Base-by-base conservation (phyloP, 2,888 invertebrate genomes). In the Plebejus argus region DNA sequence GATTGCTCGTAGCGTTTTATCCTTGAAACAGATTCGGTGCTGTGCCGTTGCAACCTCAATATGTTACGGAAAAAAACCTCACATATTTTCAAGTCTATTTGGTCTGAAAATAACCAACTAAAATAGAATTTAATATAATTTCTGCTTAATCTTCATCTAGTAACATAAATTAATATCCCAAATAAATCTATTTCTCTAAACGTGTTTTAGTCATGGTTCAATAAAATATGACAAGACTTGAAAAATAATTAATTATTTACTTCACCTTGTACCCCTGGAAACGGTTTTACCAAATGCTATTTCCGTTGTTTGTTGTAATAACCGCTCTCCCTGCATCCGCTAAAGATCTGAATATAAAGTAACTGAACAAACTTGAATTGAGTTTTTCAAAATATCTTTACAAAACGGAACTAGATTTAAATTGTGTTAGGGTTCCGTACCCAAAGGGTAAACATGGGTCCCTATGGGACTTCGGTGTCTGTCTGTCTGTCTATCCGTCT, bases 1-100 rank as follows among this genome's bases (percentile, higher is more conserved):
- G 74, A 53, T 74, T 74, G 23, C 49, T 49, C 74, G 74, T 20
- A 20, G 74, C 49, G 49, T 23, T 74, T 74, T 74, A 74, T 74
- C 74, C 53, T 74, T 74, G 74, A 45, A 74, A 74, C 53, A 53
- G 15, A 23, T 74, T 74, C 72, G 18, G 23, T 74, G 45, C 49
- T 28, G 45, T 23, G 74, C 53, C 74, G 49, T 45, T 15, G 18
- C 74, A 49, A 53, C 74, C 74, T 74, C 45, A 28, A 53, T 74
- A 53, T 28, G 66, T 33, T 66, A 66, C 12, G 28, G 66, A 15
- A 18, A 18, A 66, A 23, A 66, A 33, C 23, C 23, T 66, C 28
- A 66, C 12, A 66, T 66, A 66, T 66, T 66, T 66, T 66, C 18
- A 61, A 61, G 61, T 66, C 15, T 28, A 28, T 66, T 66, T 23